Conservation (phyloP, 2,797 vertebrate genomes). For the Darevskia nairensis region DNA sequence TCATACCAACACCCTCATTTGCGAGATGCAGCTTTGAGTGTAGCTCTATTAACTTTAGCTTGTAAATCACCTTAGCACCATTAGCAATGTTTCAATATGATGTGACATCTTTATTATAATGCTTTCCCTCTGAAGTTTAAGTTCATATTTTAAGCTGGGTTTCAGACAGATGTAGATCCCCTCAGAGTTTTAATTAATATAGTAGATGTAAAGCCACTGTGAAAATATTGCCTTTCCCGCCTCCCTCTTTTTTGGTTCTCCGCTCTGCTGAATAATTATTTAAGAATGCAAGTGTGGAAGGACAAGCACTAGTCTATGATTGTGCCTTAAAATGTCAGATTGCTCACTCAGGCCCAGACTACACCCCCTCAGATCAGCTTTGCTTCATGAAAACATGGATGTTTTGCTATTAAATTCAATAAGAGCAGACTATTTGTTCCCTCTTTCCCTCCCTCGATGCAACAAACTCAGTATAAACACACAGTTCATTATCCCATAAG, state of each 20-base stretch:
- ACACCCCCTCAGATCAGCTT: not conserved
- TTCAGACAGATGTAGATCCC: conserved; percentile 58
- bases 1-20: conserved; percentile 57
- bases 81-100: conserved; percentile 67
- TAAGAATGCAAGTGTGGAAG: not conserved
- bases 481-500: conserved; percentile 49
- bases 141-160: conserved; percentile 69
- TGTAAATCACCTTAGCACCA: conserved; percentile 63
- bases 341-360: too few relatives aligned
- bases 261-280: conserved; percentile 7
- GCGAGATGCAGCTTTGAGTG: conserved; percentile 58
- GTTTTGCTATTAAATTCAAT: not conserved
- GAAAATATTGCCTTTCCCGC: conserved; percentile 38
- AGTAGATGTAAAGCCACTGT: conserved; percentile 64
- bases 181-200: conserved; percentile 66
- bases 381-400: not conserved
- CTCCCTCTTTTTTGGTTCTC: conserved; percentile 27
- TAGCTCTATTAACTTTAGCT: conserved; percentile 54
- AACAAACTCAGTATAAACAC: conserved; percentile 34
- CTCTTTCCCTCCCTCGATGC: not conserved
- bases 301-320: not conserved
- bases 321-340: not conserved
- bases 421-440: not conserved
- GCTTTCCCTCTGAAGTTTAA: conserved; percentile 67
- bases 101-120: conserved; percentile 68